Evolutionary conservation across 2,888 invertebrate species (phyloP), one percentile per base, ranked within the genome.

Genomic region (Erynnis tages): DNA sequence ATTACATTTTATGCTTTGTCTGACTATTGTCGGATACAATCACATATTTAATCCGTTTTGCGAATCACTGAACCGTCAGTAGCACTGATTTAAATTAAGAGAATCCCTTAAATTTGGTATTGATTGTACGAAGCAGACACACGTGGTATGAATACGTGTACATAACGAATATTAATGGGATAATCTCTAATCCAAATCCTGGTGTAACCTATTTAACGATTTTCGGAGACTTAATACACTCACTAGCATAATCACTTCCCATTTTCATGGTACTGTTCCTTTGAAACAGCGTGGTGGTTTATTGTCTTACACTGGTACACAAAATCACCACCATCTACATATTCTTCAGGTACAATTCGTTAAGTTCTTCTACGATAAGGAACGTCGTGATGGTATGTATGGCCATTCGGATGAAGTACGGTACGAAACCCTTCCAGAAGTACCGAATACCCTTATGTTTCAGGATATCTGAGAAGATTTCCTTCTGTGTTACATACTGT

Each of bases 311-410:
- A n/a, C n/a, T n/a, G n/a, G n/a, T n/a, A n/a, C n/a, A n/a, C n/a
- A n/a, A n/a, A n/a, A n/a, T n/a, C n/a, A n/a, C n/a, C n/a, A n/a
- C n/a, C n/a, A n/a, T n/a, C n/a, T n/a, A n/a, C n/a, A n/a, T n/a
- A n/a, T n/a, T n/a, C n/a, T n/a, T n/a, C n/a, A n/a, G n/a, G 11
- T 96, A 97, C 7, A 88, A 71, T 8, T 88, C 82, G 66, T 95
- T 96, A 87, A 97, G 87, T 87, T 97, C 94, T 75, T 98, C 98
- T 60, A 99, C 85, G 82, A 97, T 93, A 54, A 98, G 95, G 76
- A 98, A 98, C 0, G 97, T 97, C 6, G 98, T 83, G 2, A 98
- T 96, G 0, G 98, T 98, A 77, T 99, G 98, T 1, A 98, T 96
- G 11, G 97, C 97, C 54, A 98, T 83, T 47, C 98, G 92, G 59